Evolutionary conservation across 1,140 invertebrate species (phyloP).

Genomic region (Hypothenemus hampei): DNA sequence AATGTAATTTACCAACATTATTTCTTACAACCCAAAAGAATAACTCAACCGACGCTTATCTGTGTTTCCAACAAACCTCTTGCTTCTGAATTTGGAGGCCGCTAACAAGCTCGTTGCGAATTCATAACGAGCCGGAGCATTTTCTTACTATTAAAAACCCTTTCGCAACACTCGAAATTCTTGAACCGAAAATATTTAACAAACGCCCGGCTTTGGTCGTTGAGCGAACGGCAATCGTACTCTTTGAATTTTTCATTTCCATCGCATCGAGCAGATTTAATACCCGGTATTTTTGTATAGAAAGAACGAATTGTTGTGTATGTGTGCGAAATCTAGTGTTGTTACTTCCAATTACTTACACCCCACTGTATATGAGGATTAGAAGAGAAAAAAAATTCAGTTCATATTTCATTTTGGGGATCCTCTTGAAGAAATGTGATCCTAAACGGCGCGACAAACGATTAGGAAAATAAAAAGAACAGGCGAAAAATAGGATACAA

Average conservation of each 20-base stretch:
- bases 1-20: too few species aligned
- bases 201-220: slow-evolving; percentile 15
- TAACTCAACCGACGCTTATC: too few species aligned
- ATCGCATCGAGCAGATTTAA: not conserved
- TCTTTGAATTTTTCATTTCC: slow-evolving; percentile 9
- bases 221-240: slow-evolving; percentile 1
- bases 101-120: slow-evolving; percentile 12
- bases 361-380: too few species aligned
- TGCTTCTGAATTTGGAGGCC: not conserved
- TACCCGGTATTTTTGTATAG: too few species aligned
- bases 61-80: slow-evolving; percentile 5
- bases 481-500: slow-evolving; percentile 22
- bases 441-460: slow-evolving; percentile 19
- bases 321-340: too few species aligned
- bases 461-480: slow-evolving; percentile 22
- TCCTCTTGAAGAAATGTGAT: slow-evolving; percentile 11
- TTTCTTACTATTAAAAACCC: slow-evolving; percentile 14
- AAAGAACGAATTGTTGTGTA: too few species aligned
- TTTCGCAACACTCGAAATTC: slow-evolving; percentile 12
- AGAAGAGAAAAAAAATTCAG: not conserved
- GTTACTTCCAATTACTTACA: too few species aligned
- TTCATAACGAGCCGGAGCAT: slow-evolving; percentile 9
- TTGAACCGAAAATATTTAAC: slow-evolving; percentile 24
- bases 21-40: too few species aligned
- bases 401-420: slow-evolving; percentile 10